Percentiles rank a stretch among this genome's conserved stretches.
Conservation (phyloP, 1,140 invertebrate genomes). For the Ips typographus region DNA sequence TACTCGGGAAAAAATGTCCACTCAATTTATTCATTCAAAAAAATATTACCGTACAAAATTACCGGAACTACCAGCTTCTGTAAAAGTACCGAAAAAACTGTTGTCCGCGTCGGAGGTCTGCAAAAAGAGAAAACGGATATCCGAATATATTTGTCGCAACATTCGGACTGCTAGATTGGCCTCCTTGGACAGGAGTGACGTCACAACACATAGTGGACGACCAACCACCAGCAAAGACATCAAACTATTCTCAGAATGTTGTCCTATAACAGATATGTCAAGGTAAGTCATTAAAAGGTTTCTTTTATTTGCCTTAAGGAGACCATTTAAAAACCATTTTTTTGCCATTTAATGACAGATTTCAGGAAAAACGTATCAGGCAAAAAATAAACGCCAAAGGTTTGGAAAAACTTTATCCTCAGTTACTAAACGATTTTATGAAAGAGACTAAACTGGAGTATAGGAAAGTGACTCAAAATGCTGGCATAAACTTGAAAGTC, state of each 20-base stretch:
- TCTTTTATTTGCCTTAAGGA: not conserved
- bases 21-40: not conserved
- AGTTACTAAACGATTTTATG: slow-evolving; percentile 37
- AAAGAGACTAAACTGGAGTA: slow-evolving; percentile 37
- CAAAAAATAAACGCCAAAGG: slow-evolving; percentile 31
- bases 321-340: no score
- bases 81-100: slow-evolving; percentile 5
- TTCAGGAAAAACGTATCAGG: slow-evolving; percentile 38
- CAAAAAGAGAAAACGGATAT: slow-evolving; percentile 22
- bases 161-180: slow-evolving; percentile 33
- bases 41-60: not conserved
- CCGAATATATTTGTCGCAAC: slow-evolving; percentile 35
- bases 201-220: not conserved
- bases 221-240: slow-evolving; percentile 28
- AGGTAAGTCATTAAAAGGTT: slow-evolving; percentile 27
- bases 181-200: not conserved
- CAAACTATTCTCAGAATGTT: slow-evolving; percentile 30
- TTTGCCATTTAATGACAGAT: slow-evolving; percentile 6
- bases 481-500: slow-evolving; percentile 37
- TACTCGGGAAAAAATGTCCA: not conserved
- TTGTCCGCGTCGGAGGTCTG: not conserved
- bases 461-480: slow-evolving; percentile 34
- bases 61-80: not conserved
- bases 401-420: slow-evolving; percentile 33
- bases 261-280: slow-evolving; percentile 39